Evolutionary conservation across 2,797 vertebrate genomes (phyloP), one percentile per base, ranked within the genome.

Genomic region (Lagodon rhomboides): DNA sequence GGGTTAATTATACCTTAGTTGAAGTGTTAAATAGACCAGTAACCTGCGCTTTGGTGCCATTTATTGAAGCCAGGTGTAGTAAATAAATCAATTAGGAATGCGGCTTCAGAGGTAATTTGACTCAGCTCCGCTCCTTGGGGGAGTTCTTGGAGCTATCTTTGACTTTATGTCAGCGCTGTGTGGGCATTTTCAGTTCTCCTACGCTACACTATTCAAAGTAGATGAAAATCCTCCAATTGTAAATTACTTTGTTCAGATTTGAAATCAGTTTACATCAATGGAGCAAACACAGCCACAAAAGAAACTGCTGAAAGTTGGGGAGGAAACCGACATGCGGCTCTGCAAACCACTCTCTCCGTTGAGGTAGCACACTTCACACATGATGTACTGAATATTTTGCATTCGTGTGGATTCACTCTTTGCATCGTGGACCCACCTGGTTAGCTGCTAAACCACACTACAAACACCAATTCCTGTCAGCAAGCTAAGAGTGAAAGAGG

Each of bases 351-450:
- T 93, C 92, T 92, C 91, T 75, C 84, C 82, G 53, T 77, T 92
- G 92, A 93, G 92, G 91, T 92, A 89, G 86, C 88, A 92, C 90
- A 92, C 90, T 92, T 89, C 84, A 91, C 84, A 88, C 84, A 84
- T 51, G 53, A 81, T 54, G 74, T 82, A 75, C 68, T 74, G 83
- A 88, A 81, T 86, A 77, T 86, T 89, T 87, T 86, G 77, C 85
- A 88, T 83, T 68, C 55, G 86, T 84, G 73, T 70, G 79, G 82
- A 90, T 82, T 64, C 17, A 3, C 53, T 81, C 71, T 46, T 56
- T 75, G 85, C 82, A 51, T 60, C 62, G 27, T 73, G 68, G 80
- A 86, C 85, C 89, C 91, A 93, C 91, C 91, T 92, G 90, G 86
- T 88, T 71, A 81, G 68, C 67, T 84, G 71, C 34, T 85, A 85